Percentiles rank a stretch among this genome's conserved stretches.
Conservation (phyloP, 2,797 vertebrate species). For the Spatula clypeata region DNA sequence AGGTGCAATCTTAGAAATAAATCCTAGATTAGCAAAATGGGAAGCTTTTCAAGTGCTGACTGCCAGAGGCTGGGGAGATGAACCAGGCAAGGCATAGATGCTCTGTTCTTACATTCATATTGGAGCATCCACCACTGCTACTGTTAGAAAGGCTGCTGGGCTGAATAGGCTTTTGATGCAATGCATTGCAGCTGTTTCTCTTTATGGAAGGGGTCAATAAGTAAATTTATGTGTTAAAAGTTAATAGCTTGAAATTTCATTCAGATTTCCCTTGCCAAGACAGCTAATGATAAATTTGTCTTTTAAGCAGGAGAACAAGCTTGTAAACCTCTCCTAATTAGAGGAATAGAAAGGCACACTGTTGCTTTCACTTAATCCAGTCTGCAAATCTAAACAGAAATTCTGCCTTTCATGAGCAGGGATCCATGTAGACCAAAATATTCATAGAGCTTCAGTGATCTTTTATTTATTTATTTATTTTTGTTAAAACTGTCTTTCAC, state of each 20-base stretch:
- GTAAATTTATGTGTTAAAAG: not conserved
- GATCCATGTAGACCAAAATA: not conserved
- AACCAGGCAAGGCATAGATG: not conserved
- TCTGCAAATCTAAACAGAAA: not conserved
- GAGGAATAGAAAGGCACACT: not conserved
- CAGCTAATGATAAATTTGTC: not conserved
- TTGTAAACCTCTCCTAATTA: not conserved
- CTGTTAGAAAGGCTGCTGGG: not conserved
- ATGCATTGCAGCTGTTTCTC: not conserved
- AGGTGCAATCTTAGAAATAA: not conserved
- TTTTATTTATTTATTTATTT: not conserved
- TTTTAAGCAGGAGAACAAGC: not conserved
- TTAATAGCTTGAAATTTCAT: not conserved
- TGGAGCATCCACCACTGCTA: not conserved
- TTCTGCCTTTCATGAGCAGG: not conserved
- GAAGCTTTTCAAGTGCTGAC: not conserved
- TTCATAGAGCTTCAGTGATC: not conserved
- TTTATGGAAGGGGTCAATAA: not conserved
- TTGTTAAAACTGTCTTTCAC: not conserved
- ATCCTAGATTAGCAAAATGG: not conserved
- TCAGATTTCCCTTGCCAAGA: not conserved
- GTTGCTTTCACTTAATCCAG: not conserved
- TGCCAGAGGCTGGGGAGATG: not conserved
- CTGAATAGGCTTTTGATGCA: not conserved
- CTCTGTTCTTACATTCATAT: not conserved